Base-by-base conservation (phyloP, 2,113 vertebrate species). In the Mola mola region DNA sequence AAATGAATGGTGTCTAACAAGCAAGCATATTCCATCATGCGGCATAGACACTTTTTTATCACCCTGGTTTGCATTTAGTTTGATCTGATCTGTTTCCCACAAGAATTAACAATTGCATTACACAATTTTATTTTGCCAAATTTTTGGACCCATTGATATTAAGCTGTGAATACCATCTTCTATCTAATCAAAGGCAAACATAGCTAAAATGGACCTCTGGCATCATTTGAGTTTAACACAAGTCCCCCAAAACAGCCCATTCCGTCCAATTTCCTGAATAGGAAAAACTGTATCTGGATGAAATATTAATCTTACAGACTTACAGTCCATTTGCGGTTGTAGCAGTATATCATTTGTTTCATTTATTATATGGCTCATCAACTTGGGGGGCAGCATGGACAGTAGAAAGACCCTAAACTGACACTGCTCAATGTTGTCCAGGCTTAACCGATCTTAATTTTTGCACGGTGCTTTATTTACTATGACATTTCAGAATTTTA, bases 131-230 rank as follows among this genome's bases (percentile, higher is more conserved):
- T 61, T 34, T n/a, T 52, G 56, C 44, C 64, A 31, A 51, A 51
- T 75, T 29, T 41, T 19, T 1, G 6, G 29, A 13, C 48, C 41
- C 37, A 22, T 34, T 60, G 66, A 53, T 46, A 71, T 65, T 46
- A 67, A 62, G 46, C 10, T 37, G 41, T 56, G 61, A 34, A 76
- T 71, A 42, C 71, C 70, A 47, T 48, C 40, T 41, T 11, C 40
- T 17, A 22, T 43, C 20, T 59, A 41, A 59, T 37, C 16, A 34
- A 60, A 75, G 47, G 47, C 38, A 37, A 46, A 59, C 24, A 71
- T 61, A 56, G 46, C 48, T 37, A 7, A 63, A 37, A n/a, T n/a
- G 24, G 22, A 70, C 57, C 66, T 71, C 22, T 41, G 56, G 71
- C 29, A 26, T 52, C 65, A 17, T 63, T 60, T 70, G 57, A 75